Conservation (phyloP, 2,797 vertebrate species). For the Pseudomugil gertrudae region DNA sequence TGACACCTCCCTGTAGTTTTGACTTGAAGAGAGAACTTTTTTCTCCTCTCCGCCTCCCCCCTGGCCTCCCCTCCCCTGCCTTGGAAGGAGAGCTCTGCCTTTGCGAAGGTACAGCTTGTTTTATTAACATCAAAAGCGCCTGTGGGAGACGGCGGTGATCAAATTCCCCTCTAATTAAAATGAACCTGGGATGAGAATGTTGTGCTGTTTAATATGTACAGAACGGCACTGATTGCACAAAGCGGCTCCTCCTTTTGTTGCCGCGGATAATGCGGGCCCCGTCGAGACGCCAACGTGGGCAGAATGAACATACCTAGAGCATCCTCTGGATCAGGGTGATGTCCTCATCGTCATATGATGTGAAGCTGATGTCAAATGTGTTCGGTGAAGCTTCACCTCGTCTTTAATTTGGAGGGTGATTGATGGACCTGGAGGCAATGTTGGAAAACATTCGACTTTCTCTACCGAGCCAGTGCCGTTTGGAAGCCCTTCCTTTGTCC, state of each 20-base stretch:
- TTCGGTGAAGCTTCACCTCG: constrained; percentile 58
- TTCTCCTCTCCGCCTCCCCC: background rate
- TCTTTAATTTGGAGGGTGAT: constrained; percentile 71
- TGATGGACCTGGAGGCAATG: constrained; percentile 76
- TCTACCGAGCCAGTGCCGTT: constrained; percentile 4
- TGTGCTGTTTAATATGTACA: constrained; percentile 81
- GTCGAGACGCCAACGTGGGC: constrained; percentile 67
- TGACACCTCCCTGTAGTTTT: constrained; percentile 63
- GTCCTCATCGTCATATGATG: constrained; percentile 61
- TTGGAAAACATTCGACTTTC: constrained; percentile 42
- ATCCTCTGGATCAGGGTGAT: constrained; percentile 52
- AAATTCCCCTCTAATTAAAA: constrained; percentile 84
- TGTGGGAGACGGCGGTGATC: constrained; percentile 78
- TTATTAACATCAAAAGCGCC: constrained; percentile 82
- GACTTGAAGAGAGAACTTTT: constrained; percentile 60
- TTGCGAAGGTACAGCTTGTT: constrained; percentile 76
- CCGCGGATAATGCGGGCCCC: constrained; percentile 66
- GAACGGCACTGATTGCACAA: constrained; percentile 71
- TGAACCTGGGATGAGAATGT: constrained; percentile 73
- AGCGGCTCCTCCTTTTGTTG: constrained; percentile 76
- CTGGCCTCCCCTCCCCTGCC: constrained; percentile 27
- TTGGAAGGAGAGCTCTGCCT: constrained; percentile 49
- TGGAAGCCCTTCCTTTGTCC: constrained; percentile 52
- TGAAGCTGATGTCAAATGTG: constrained; percentile 51
- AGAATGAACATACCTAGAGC: constrained; percentile 67